Conservation (phyloP, 2,797 vertebrate genomes). For the Sebastiscus tertius region DNA sequence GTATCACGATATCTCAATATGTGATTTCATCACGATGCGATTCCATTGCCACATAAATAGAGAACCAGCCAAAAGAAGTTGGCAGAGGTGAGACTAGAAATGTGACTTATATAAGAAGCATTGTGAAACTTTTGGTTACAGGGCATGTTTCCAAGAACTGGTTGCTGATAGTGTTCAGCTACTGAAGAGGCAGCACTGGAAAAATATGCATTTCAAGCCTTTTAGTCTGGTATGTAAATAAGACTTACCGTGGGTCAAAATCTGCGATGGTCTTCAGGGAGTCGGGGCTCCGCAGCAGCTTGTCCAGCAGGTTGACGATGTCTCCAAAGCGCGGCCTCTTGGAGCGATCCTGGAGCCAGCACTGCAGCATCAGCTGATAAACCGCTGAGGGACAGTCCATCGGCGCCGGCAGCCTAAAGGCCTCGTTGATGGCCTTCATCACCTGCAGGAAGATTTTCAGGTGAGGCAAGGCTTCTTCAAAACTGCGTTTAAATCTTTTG, state of each 20-base stretch:
- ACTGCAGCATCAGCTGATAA: constrained; percentile 98
- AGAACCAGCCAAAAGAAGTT: background rate
- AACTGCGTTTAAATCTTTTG: background rate
- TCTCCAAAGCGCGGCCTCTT: constrained; percentile 94
- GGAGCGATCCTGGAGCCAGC: constrained; percentile 94
- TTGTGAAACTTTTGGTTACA: background rate
- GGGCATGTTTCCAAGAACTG: constrained; percentile 5
- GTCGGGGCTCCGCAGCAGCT: constrained; percentile 92
- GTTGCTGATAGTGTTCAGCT: background rate
- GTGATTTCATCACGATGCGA: too few species aligned
- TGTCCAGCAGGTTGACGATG: constrained; percentile 95
- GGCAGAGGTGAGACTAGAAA: background rate
- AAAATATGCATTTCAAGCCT: constrained; percentile 8
- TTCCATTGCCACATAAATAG: background rate
- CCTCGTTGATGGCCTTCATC: constrained; percentile 98
- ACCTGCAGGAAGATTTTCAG: constrained; percentile 80
- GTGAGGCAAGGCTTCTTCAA: background rate
- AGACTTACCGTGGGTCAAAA: constrained; percentile 93
- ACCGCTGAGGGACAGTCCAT: constrained; percentile 97
- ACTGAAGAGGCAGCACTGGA: background rate
- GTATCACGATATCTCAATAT: too few species aligned
- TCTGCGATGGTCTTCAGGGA: constrained; percentile 94
- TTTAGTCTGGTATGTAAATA: constrained; percentile 8
- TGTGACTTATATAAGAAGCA: background rate
- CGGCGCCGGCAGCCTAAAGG: constrained; percentile 93